Percentiles rank a stretch among this genome's conserved stretches.
Evolutionary conservation across 2,797 vertebrate species (phyloP).

Genomic region (Sebastes diploproa): DNA sequence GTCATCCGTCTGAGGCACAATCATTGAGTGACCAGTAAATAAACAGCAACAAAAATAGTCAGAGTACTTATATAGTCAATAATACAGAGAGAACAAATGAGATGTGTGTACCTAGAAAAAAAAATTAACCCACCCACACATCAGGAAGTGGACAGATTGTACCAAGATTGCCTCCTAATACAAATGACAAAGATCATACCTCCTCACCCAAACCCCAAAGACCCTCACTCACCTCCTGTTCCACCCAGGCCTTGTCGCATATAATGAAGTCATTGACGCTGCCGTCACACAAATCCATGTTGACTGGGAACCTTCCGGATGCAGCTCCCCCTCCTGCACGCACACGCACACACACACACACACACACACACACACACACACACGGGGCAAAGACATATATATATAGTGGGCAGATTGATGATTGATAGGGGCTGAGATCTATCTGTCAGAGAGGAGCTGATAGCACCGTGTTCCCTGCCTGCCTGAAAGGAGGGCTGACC

Average conservation of each 20-base stretch:
- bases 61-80: not conserved
- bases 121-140: not conserved
- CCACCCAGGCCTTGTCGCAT: constrained; percentile 65
- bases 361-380: constrained; percentile 48
- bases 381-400: constrained; percentile 70
- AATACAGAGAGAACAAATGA: not conserved
- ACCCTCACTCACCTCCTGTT: constrained; percentile 54
- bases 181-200: not conserved
- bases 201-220: constrained; percentile 37
- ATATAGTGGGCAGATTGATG: constrained; percentile 74
- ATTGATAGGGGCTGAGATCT: constrained; percentile 83
- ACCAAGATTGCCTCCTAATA: not conserved
- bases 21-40: not conserved
- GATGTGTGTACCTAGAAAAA: not conserved
- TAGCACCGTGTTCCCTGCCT: constrained; percentile 56
- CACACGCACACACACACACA: not conserved
- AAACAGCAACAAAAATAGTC: not conserved
- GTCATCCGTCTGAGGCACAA: not conserved
- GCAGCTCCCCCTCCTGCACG: constrained; percentile 38
- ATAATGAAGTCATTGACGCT: constrained; percentile 73
- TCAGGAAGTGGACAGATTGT: not conserved
- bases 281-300: constrained; percentile 77
- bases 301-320: constrained; percentile 81
- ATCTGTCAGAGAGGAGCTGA: constrained; percentile 76
- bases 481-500: constrained; percentile 55